These are phyloP conservation scores for Heliopora coerulea DNA, from an alignment of 92 coral and sea anemone genomes.

Conservation along the genomic window DNA sequence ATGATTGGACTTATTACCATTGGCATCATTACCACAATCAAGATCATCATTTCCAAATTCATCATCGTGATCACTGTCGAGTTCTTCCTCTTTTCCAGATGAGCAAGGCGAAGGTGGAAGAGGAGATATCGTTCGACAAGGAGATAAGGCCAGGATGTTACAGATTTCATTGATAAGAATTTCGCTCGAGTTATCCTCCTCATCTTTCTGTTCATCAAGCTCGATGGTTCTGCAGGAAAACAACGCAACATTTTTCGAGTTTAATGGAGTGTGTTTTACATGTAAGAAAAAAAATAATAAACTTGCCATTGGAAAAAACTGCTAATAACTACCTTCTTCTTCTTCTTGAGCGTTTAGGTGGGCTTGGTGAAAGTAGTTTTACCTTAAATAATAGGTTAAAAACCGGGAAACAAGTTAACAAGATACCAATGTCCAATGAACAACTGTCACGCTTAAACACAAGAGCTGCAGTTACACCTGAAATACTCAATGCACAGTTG, in stretches of 20 bases:
- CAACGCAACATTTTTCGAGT: neutral
- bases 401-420: too few relatives aligned
- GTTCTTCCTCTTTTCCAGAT: neutral
- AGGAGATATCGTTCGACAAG: conserved; percentile 45
- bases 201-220: conserved; percentile 37
- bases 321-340: too few relatives aligned
- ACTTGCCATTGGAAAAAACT: too few relatives aligned
- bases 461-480: too few relatives aligned
- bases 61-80: neutral
- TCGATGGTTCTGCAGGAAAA: conserved; percentile 9
- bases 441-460: too few relatives aligned
- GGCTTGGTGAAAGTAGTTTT: conserved; percentile 10
- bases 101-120: conserved; percentile 58
- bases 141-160: conserved; percentile 20
- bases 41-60: neutral
- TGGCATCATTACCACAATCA: conserved; percentile 1
- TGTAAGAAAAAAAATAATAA: too few relatives aligned
- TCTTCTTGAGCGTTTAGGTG: conserved; percentile 16
- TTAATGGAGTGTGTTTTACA: neutral
- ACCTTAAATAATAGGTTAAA: neutral
- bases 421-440: too few relatives aligned
- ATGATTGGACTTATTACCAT: neutral
- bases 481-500: too few relatives aligned
- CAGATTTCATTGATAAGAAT: neutral
- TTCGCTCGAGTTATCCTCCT: neutral